These are phyloP conservation scores for Mechanitis mazaeus DNA, from an alignment of 2,888 invertebrate genomes.

Conservation along the genomic window DNA sequence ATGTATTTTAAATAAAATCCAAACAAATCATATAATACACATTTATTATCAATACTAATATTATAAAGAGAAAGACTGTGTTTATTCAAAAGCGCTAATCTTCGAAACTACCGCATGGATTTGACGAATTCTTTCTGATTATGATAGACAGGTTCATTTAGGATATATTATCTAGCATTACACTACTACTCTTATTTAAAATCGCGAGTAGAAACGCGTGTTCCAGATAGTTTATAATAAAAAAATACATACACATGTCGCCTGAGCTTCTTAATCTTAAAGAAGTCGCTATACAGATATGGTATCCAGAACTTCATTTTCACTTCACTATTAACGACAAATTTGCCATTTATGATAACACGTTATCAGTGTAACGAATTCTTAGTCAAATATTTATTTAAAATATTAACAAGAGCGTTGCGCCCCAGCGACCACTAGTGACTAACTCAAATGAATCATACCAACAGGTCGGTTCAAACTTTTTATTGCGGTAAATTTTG, in stretches of 20 bases:
- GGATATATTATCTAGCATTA: too few relatives aligned
- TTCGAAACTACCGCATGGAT: neutral
- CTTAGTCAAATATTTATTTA: conserved; percentile 50
- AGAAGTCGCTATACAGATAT: conserved; percentile 35
- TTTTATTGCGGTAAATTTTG: conserved; percentile 61
- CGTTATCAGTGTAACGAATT: conserved; percentile 20
- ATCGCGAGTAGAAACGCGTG: too few relatives aligned
- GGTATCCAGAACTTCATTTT: conserved; percentile 50
- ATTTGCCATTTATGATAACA: conserved; percentile 4
- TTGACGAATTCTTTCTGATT: too few relatives aligned
- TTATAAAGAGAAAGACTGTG: too few relatives aligned
- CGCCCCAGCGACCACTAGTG: conserved; percentile 24
- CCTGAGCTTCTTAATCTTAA: conserved; percentile 43
- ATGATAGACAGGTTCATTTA: too few relatives aligned
- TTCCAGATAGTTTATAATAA: neutral
- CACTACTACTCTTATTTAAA: too few relatives aligned
- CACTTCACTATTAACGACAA: conserved; percentile 19
- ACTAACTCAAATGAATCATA: conserved; percentile 58
- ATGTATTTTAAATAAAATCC: neutral
- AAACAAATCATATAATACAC: too few relatives aligned
- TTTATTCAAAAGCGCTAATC: too few relatives aligned
- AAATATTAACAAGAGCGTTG: conserved; percentile 49
- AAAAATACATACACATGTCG: conserved; percentile 43
- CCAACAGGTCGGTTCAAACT: conserved; percentile 56
- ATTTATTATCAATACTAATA: too few relatives aligned